Percentiles rank a stretch among this genome's conserved stretches.
phyloP scores from a whole-genome alignment of 2,113 vertebrate species.

The Sarotherodon lohbergeri region DNA sequence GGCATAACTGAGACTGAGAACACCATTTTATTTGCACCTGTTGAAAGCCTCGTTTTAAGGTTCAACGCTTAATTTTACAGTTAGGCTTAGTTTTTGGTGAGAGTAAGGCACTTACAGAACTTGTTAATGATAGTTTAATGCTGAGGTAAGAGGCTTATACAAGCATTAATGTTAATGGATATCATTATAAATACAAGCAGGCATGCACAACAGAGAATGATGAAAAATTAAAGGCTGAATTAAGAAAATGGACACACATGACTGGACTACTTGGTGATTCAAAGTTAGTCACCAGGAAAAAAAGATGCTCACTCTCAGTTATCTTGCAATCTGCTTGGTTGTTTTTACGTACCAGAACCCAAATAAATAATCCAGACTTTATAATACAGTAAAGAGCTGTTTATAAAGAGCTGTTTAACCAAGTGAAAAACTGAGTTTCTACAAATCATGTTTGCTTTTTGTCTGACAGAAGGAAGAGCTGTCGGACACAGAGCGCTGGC shows the following conservation, averaged over 20 bases:
- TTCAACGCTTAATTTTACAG: neutral
- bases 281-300: neutral
- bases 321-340: neutral
- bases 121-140: neutral
- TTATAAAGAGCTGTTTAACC: neutral
- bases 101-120: rapidly evolving
- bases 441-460: neutral
- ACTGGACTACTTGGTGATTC: neutral
- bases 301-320: too few relatives aligned
- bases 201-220: neutral
- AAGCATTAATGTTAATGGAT: rapidly evolving
- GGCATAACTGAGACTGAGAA: neutral
- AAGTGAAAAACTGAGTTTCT: neutral
- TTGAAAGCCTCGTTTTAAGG: neutral
- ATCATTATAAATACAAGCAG: neutral
- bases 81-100: rapidly evolving
- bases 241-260: rapidly evolving
- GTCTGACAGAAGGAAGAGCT: slow-evolving; percentile 76
- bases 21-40: rapidly evolving
- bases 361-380: neutral
- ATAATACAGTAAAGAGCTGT: neutral
- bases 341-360: neutral
- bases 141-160: neutral
- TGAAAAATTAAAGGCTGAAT: neutral
- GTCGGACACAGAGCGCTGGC: slow-evolving; percentile 89